Evolutionary conservation across 2,797 vertebrate species (phyloP), one percentile per base, ranked within the genome.

Genomic region (Spinus pinus): DNA sequence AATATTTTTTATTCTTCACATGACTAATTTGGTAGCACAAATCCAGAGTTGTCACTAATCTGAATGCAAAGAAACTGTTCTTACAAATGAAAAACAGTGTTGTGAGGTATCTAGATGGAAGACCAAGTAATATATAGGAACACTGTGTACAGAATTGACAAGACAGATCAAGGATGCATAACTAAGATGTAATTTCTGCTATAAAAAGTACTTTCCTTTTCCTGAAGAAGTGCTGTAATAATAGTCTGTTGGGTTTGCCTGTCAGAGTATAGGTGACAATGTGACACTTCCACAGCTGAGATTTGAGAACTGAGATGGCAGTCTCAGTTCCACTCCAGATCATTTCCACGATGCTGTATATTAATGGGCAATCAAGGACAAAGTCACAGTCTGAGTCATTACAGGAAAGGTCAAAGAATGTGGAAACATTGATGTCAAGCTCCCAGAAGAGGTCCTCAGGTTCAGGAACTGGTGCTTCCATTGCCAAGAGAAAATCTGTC

Each of bases 261-360:
- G 90, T 96, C 96, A 78, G 79, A 84, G 47, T 93, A 82, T 58
- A 91, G 96, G 90, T 39, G 66, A 46, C 88, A 93, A 84, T 97
- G 88, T 31, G 65, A 37, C 88, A 92, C 88, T 97, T 97, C 88
- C 96, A 95, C 13, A 98, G 95, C 61, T 71, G 58, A 71, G 58
- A 31, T 35, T 64, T 83, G 51, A 31, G 25, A 65, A 71, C 51
- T n/a, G 58, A 83, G 51, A 65, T 47, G 46, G 24, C 97, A 96
- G 37, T 96, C 96, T 89, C 97, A 97, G 62, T 97, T 96, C 67
- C 93, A 86, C 56, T 96, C 95, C 85, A 97, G 95, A 75, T 96
- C 50, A 64, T 81, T 97, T 88, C 95, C 95, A 94, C 92, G 96
- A 90, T 93, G 88, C 62, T 96, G 94, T 88, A 95, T 92, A 90